These are phyloP conservation scores for Pardosa pseudoannulata DNA, from an alignment of 2,888 invertebrate genomes.

Conservation along the genomic window DNA sequence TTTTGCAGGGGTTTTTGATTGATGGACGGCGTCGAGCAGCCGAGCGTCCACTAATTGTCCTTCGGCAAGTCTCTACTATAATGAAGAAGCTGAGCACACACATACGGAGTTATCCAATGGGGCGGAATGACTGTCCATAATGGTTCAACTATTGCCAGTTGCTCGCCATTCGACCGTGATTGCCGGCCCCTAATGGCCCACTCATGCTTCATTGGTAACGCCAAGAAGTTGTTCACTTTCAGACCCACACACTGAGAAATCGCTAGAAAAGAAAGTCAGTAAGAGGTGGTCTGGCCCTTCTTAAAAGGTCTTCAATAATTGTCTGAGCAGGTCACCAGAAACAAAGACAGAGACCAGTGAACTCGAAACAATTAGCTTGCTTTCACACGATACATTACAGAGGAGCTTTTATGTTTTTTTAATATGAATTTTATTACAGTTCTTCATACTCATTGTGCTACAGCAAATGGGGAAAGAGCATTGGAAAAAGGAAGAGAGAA, in stretches of 20 bases:
- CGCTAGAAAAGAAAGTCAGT: background rate
- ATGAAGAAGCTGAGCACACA: constrained; percentile 49
- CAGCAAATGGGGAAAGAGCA: no score
- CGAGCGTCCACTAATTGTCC: constrained; percentile 68
- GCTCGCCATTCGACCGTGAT: constrained; percentile 55
- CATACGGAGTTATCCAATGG: constrained; percentile 47
- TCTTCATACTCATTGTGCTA: no score
- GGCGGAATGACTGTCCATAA: constrained; percentile 71
- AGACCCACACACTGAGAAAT: background rate
- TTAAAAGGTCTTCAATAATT: constrained; percentile 14
- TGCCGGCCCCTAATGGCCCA: constrained; percentile 26
- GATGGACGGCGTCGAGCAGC: constrained; percentile 46
- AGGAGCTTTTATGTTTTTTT: no score
- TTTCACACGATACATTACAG: background rate
- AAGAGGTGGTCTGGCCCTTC: background rate
- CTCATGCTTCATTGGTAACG: constrained; percentile 16
- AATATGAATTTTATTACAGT: no score
- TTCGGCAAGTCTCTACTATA: constrained; percentile 45
- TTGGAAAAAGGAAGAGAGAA: no score
- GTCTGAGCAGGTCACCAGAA: background rate
- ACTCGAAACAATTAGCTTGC: background rate
- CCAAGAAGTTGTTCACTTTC: constrained; percentile 6
- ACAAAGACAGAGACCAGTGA: background rate
- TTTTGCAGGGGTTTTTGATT: constrained; percentile 45
- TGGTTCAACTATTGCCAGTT: constrained; percentile 70